Evolutionary conservation across 1,140 invertebrate genomes (phyloP), one percentile per base, ranked within the genome.

Genomic region (Tetramorium alpestre): DNA sequence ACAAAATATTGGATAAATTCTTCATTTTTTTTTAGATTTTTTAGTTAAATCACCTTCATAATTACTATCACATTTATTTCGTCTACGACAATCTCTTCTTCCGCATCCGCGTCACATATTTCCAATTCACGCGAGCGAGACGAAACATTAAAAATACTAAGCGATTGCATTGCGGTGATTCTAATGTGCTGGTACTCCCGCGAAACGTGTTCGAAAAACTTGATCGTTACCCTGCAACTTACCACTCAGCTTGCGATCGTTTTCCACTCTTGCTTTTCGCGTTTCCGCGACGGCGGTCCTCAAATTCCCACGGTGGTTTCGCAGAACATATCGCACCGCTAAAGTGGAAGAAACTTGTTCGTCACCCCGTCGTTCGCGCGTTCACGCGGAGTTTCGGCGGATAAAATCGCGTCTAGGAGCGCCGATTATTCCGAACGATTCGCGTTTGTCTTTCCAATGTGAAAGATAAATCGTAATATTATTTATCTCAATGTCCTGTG

Each of bases 281-380:
- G n/a, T 25, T 47, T 41, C 22, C 78, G 47, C 64, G 47, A 33
- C 38, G 47, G 28, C 47, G 47, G 44, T 76, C 44, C 56, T 91
- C 87, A 84, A 87, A 69, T 90, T 87, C 44, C 73, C 76, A 70
- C 69, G 25, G 64, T 44, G 76, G 60, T 88, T 64, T 88, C 80
- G 62, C 62, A 41, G 33, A 8, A 38, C 77, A 88, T 91, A 56
- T 91, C 84, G 54, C 22, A 22, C 65, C 67, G 28, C 54, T 73
- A 41, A 82, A 75, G 60, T 62, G 62, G n/a, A 60, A 38, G 58
- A 85, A 90, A 88, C 70, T 80, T 88, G 77, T 47, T 38, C 10
- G 11, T 54, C 18, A 54, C 18, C 18, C 56, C 25, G 60, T 70
- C 28, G 87, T 56, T 76, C 11, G 7, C 28, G 25, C 47, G 28